These are phyloP conservation scores for Chaetoderma sp. DNA, from an alignment of 2,888 invertebrate species.

Conservation along the genomic window DNA sequence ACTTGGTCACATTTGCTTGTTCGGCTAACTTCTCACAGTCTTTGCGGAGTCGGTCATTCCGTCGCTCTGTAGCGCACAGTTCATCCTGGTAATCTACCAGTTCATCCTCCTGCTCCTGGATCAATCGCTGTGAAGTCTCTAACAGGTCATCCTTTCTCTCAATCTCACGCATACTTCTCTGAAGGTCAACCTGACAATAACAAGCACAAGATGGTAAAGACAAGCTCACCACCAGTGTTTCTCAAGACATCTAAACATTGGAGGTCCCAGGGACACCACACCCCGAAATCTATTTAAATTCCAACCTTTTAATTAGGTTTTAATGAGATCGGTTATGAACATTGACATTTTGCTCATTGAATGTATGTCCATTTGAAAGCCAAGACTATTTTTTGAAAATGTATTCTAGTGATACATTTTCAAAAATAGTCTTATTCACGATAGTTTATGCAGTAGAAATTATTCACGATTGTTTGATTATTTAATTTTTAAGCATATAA, in stretches of 20 bases:
- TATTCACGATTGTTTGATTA: no score
- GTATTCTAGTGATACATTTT: no score
- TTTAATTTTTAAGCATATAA: no score
- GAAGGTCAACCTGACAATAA: conserved; percentile 56
- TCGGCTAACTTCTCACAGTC: conserved; percentile 53
- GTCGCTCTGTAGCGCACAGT: conserved; percentile 53
- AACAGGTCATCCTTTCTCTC: conserved; percentile 58
- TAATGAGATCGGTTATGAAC: no score
- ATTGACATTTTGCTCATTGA: no score
- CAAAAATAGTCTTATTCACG: no score
- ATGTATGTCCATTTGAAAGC: neutral
- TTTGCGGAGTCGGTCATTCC: conserved; percentile 57
- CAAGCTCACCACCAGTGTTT: neutral
- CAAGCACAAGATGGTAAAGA: neutral
- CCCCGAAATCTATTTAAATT: neutral
- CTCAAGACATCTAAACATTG: neutral
- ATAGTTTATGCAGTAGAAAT: no score
- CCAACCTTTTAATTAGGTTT: no score
- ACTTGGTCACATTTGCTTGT: conserved; percentile 51
- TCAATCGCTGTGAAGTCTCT: conserved; percentile 54
- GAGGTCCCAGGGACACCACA: no score
- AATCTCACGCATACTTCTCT: conserved; percentile 53
- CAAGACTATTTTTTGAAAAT: no score
- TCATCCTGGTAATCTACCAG: conserved; percentile 57
- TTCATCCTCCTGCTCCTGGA: conserved; percentile 58